phyloP scores from a whole-genome alignment of 2,113 vertebrate genomes.

The Stomatorhinus ivindoensis region DNA sequence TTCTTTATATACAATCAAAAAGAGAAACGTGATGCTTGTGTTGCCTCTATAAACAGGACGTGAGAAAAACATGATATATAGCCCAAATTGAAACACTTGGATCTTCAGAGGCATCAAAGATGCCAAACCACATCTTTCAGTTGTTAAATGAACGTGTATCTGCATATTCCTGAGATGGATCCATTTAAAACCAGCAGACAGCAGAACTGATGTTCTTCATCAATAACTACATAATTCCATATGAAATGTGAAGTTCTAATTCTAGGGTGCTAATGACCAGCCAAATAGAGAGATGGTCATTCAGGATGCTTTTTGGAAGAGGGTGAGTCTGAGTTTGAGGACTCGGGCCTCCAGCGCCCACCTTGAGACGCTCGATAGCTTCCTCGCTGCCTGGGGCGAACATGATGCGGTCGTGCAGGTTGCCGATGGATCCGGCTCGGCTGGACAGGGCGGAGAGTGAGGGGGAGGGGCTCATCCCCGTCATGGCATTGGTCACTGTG shows the following conservation, averaged over 20 bases:
- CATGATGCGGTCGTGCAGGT: constrained; percentile 90
- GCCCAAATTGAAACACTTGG: not conserved
- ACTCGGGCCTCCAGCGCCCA: constrained; percentile 38
- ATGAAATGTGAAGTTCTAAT: not conserved
- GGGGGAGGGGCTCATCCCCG: constrained; percentile 91
- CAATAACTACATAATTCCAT: not conserved
- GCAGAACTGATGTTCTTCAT: not conserved
- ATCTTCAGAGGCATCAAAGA: not conserved
- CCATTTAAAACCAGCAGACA: not conserved
- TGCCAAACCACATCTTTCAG: not conserved
- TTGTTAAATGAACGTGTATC: not conserved
- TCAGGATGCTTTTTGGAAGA: not conserved
- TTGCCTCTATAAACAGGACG: not conserved
- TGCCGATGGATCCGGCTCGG: constrained; percentile 83
- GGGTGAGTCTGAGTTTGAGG: not conserved
- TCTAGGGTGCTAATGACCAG: not conserved
- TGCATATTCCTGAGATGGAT: not conserved
- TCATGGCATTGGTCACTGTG: constrained; percentile 96
- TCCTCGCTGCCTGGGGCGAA: constrained; percentile 91
- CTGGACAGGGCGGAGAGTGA: constrained; percentile 88
- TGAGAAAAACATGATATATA: not conserved
- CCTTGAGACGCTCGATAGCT: constrained; percentile 93
- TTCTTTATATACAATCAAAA: not conserved
- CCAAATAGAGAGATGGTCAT: not conserved
- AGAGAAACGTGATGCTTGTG: not conserved